Base-by-base conservation (phyloP, 1,140 invertebrate genomes). In the Drosophila quadrilineata region DNA sequence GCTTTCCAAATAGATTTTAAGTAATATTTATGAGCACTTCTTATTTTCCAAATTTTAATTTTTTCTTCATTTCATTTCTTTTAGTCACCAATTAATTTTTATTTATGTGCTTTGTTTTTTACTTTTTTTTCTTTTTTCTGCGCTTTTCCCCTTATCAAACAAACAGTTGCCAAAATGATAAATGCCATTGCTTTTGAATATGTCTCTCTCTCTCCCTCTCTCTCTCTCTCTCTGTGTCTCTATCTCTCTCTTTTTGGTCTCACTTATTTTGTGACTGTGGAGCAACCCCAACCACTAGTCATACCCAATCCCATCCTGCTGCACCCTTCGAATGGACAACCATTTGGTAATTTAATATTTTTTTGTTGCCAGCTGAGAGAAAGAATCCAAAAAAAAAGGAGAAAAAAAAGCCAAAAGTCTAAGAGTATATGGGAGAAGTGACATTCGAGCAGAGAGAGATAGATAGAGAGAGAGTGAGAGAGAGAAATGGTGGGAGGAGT, bases 161-260 rank as follows among this genome's bases (percentile, higher is more conserved):
- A 85, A 85, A 85, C 79, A 85, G 79, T 85, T 85, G 79, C 74
- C 71, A 85, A 85, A 79, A 85, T 85, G 79, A 85, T 85, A 85
- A 85, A 85, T 85, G 79, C 79, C 71, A 58, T 50, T 68, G 53
- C 53, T 58, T 65, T 73, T 69, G 65, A 53, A 58, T 64, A 48
- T 57, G 41, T 54, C 48, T 16, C 12, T 6, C 35, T 31, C 49
- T 16, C 62, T 48, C 56, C 57, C 62, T 64, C 57, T 40, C 58
- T 22, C 33, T 21, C 33, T n/a, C 21, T 6, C 16, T 24, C 9
- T 9, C 36, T 16, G 0, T 1, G 10, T 12, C 12, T 14, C 10
- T 16, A 67, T 10, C 46, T 41, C 38, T 29, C 10, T 45, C 35
- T 29, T 22, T 28, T 10, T 14, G 8, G 9, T 10, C 3, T 16